These are phyloP conservation scores for Galerucella pusilla DNA, from an alignment of 2,888 invertebrate species.

Conservation along the genomic window DNA sequence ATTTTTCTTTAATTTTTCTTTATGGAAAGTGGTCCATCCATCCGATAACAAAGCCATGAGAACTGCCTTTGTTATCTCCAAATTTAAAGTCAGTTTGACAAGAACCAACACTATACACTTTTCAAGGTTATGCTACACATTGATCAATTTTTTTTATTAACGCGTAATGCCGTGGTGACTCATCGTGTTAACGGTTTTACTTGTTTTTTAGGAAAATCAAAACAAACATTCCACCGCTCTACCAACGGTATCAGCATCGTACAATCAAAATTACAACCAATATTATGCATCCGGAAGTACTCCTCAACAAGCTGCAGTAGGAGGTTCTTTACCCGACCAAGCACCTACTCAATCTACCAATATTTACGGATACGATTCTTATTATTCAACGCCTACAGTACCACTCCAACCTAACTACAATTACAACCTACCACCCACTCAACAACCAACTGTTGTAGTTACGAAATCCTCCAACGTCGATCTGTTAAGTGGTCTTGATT, in stretches of 20 bases:
- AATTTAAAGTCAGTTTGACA: too few relatives aligned
- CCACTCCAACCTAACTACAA: constrained; percentile 6
- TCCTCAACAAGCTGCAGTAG: constrained; percentile 16
- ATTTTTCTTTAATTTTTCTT: too few relatives aligned
- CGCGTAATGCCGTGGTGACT: too few relatives aligned
- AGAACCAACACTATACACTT: too few relatives aligned
- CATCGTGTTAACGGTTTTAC: too few relatives aligned
- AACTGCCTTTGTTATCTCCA: too few relatives aligned
- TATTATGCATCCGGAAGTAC: constrained; percentile 16
- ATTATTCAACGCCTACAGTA: neutral
- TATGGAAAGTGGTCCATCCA: too few relatives aligned
- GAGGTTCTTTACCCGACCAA: constrained; percentile 10
- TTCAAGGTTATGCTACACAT: too few relatives aligned
- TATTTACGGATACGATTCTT: constrained; percentile 11
- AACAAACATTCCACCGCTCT: neutral
- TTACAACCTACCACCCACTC: constrained; percentile 15
- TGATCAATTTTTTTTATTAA: too few relatives aligned
- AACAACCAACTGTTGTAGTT: constrained; percentile 17
- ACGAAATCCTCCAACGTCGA: constrained; percentile 66
- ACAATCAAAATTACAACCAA: constrained; percentile 17
- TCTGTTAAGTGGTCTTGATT: constrained; percentile 81
- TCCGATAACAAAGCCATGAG: too few relatives aligned
- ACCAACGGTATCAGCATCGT: neutral
- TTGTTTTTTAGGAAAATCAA: constrained; percentile 8
- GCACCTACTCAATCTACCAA: neutral